Conservation (phyloP, 2,888 invertebrate species). For the Drosophila demipolita region DNA sequence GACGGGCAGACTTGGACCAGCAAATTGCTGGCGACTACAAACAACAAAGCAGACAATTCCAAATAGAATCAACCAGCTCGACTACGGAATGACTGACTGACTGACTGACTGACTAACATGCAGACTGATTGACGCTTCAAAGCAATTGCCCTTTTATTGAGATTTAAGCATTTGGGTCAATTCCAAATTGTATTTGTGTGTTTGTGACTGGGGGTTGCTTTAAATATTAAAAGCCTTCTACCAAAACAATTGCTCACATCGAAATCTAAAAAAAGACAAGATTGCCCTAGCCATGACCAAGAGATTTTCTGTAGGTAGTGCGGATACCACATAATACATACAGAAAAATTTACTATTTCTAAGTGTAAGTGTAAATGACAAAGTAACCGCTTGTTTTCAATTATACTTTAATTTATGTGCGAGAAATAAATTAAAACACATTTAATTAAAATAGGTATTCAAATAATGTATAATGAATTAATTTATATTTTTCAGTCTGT, state of each 20-base stretch:
- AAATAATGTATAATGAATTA: neutral
- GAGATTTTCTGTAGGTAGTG: neutral
- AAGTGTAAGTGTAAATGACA: neutral
- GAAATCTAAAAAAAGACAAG: neutral
- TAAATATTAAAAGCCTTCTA: constrained; percentile 67
- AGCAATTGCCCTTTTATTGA: constrained; percentile 70
- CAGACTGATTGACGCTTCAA: constrained; percentile 67
- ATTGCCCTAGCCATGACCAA: neutral
- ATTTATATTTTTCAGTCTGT: neutral
- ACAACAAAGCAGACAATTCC: constrained; percentile 37
- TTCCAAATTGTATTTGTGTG: constrained; percentile 73
- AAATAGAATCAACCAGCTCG: constrained; percentile 42
- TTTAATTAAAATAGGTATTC: neutral
- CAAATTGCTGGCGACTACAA: constrained; percentile 53
- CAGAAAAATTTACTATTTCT: neutral
- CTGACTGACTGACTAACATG: constrained; percentile 41
- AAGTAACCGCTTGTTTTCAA: neutral
- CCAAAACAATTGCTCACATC: constrained; percentile 31
- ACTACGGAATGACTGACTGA: constrained; percentile 43
- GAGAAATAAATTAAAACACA: neutral
- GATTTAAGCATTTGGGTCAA: constrained; percentile 76
- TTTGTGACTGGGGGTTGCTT: constrained; percentile 53
- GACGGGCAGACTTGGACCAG: constrained; percentile 51
- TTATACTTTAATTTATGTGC: neutral
- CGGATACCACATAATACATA: neutral